Evolutionary conservation across 2,113 vertebrate species (phyloP), one percentile per base, ranked within the genome.

Genomic region (Brachypodius melanocephalos): DNA sequence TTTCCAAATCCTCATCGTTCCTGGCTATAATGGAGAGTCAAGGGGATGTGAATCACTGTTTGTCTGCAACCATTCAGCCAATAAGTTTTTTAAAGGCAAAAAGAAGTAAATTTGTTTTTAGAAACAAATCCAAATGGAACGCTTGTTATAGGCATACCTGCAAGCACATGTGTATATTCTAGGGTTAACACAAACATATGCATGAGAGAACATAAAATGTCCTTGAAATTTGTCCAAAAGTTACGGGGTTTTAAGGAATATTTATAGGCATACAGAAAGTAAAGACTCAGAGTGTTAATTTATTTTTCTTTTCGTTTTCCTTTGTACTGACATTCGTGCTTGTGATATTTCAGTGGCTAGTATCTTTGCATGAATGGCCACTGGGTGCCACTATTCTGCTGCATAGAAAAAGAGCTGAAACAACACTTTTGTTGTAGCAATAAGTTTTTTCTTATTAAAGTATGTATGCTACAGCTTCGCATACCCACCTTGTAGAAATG

Each of bases 301-400:
- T 72, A 2, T 76, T 88, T 67, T 78, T 67, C 10, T 66, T 78
- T 65, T 45, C 2, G 2, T 52, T 93, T 86, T 82, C 51, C 58
- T 51, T 45, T 63, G 34, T 36, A 52, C 18, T 78, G 40, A 51
- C 54, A 49, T 9, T 59, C 0, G 2, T 57, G 51, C 46, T 24
- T 42, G 42, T 45, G 62, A 19, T 57, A 85, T n/a, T 34, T 62
- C 54, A 75, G 67, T 67, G 75, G 80, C 26, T 65, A 88, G 85
- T 55, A 77, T 74, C 94, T 96, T 96, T 91, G 71, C 86, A 52
- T 29, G 42, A 92, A 87, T 38, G 86, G 81, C 96, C 97, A 97
- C 97, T 97, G 88, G 97, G 95, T 97, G 97, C 78, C 96, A 95
- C 95, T 97, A 80, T 97, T 97, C 88, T 95, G 96, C 96, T 97